These are phyloP conservation scores for Isaurus tuberculatus DNA, from an alignment of 92 coral and sea anemone species.

Conservation along the genomic window DNA sequence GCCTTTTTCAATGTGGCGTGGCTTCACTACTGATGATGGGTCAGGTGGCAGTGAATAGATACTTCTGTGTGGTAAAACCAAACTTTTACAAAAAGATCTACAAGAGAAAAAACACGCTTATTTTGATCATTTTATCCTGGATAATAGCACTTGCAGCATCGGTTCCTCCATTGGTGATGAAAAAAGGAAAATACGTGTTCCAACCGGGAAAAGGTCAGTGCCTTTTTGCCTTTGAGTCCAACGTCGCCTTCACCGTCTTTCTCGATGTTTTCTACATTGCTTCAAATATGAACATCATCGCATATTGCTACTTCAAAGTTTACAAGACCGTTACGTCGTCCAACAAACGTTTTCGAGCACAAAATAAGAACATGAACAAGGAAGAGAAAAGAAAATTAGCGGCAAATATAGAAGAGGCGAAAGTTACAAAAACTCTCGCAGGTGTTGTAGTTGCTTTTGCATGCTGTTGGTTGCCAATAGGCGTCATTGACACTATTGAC, in stretches of 20 bases:
- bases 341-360: slow-evolving; percentile 35
- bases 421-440: slow-evolving; percentile 42
- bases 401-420: slow-evolving; percentile 42
- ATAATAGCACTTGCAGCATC: slow-evolving; percentile 20
- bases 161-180: slow-evolving; percentile 28
- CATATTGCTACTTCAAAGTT: slow-evolving; percentile 36
- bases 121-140: slow-evolving; percentile 19
- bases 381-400: slow-evolving; percentile 30
- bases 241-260: slow-evolving; percentile 32
- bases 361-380: background rate
- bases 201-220: slow-evolving; percentile 45
- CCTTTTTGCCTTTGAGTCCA: slow-evolving; percentile 26
- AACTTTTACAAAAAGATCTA: slow-evolving; percentile 22
- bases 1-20: slow-evolving; percentile 17
- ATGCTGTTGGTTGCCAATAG: slow-evolving; percentile 40
- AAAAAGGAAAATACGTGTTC: background rate
- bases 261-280: slow-evolving; percentile 38
- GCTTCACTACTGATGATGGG: slow-evolving; percentile 34
- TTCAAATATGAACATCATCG: slow-evolving; percentile 32
- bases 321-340: slow-evolving; percentile 23
- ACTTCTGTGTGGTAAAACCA: slow-evolving; percentile 49
- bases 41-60: slow-evolving; percentile 45
- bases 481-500: slow-evolving; percentile 31
- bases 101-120: slow-evolving; percentile 4
- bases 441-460: slow-evolving; percentile 37